phyloP scores from a whole-genome alignment of 2,113 vertebrate genomes.

The Rhabdornis inornatus region DNA sequence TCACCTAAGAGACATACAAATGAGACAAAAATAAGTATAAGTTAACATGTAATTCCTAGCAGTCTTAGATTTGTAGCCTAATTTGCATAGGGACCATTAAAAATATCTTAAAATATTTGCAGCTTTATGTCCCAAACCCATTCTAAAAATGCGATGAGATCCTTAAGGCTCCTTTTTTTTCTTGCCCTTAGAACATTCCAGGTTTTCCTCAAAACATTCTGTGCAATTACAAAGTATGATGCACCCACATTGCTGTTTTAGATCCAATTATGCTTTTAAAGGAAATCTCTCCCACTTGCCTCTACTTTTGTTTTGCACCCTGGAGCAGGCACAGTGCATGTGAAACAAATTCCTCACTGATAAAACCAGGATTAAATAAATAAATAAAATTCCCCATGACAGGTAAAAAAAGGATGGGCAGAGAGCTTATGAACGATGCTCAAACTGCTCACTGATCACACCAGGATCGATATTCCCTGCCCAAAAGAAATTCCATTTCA shows the following conservation, averaged over 20 bases:
- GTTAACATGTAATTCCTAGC: background rate
- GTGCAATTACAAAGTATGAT: background rate
- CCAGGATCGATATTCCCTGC: background rate
- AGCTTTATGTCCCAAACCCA: background rate
- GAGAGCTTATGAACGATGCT: background rate
- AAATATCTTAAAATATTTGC: background rate
- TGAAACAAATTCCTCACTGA: rapidly evolving
- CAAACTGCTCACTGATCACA: background rate
- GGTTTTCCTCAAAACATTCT: background rate
- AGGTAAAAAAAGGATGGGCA: background rate
- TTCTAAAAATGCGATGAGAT: background rate
- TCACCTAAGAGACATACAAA: background rate
- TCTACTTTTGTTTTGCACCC: background rate
- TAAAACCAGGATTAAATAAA: background rate
- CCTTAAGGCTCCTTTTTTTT: background rate
- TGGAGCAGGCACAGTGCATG: rapidly evolving
- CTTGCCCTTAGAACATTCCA: background rate
- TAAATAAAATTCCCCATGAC: background rate
- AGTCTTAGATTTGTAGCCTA: background rate
- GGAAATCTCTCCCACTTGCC: background rate
- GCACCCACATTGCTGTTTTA: background rate
- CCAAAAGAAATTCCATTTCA: background rate
- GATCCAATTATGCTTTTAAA: background rate
- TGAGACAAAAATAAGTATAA: background rate
- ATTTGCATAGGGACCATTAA: background rate